Evolutionary conservation across 2,797 vertebrate species (phyloP).

Genomic region (Melanogrammus aeglefinus): DNA sequence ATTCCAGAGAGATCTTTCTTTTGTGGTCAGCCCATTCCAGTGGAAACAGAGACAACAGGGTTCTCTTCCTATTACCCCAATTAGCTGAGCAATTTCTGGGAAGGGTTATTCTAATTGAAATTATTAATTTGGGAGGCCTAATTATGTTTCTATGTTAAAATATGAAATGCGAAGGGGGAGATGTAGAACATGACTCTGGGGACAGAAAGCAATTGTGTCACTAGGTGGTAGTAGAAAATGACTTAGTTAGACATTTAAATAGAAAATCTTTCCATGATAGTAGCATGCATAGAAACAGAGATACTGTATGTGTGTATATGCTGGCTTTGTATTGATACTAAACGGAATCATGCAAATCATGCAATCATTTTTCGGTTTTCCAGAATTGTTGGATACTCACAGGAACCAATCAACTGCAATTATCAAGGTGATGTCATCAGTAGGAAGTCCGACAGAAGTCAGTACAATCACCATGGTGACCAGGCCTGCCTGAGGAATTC

Average conservation of each 20-base stretch:
- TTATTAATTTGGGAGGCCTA: constrained; percentile 81
- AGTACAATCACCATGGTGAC: constrained; percentile 99
- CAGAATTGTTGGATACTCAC: constrained; percentile 76
- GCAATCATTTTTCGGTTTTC: neutral
- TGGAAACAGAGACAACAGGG: constrained; percentile 48
- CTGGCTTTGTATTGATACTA: neutral
- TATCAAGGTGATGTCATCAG: constrained; percentile 97
- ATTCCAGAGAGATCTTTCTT: neutral
- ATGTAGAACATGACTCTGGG: constrained; percentile 72
- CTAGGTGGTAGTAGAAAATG: constrained; percentile 58
- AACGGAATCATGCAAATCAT: neutral
- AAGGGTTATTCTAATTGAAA: constrained; percentile 78
- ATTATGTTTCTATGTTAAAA: constrained; percentile 85
- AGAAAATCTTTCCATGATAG: neutral
- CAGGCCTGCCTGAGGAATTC: constrained; percentile 95
- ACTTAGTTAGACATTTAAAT: constrained; percentile 46
- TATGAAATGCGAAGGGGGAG: constrained; percentile 63
- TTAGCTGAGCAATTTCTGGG: constrained; percentile 72
- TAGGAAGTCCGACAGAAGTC: constrained; percentile 95
- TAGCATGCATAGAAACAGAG: neutral
- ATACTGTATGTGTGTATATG: neutral
- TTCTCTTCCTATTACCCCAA: constrained; percentile 68
- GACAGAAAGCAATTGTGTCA: constrained; percentile 72
- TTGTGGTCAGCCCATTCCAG: constrained; percentile 51
- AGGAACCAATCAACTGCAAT: constrained; percentile 99